phyloP scores from a whole-genome alignment of 2,113 vertebrate genomes.

The Proteles cristata region DNA sequence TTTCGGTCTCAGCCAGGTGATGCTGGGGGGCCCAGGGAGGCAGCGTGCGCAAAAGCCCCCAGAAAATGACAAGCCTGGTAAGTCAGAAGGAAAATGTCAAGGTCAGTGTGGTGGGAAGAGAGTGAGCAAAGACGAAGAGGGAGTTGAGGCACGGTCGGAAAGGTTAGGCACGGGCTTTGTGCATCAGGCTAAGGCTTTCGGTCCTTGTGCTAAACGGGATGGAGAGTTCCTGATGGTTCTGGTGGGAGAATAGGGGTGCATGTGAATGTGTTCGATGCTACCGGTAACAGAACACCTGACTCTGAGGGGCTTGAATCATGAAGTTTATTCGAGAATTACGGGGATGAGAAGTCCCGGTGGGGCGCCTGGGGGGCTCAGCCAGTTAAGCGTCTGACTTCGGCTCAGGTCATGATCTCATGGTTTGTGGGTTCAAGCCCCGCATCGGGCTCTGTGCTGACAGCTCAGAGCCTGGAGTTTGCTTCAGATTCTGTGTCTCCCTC shows the following conservation, averaged over 20 bases:
- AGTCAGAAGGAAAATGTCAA: neutral
- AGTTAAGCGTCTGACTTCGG: rapidly evolving
- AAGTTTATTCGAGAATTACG: neutral
- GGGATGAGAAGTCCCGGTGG: neutral
- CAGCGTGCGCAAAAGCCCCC: neutral
- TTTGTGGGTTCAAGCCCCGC: neutral
- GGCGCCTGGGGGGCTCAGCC: neutral
- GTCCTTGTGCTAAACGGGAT: neutral
- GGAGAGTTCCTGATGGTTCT: neutral
- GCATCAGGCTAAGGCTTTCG: neutral
- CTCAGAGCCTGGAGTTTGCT: no score
- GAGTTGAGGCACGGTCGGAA: neutral
- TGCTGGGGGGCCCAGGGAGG: neutral
- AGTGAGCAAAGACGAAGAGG: neutral
- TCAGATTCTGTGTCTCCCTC: no score
- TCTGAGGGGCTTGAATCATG: neutral
- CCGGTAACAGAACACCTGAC: neutral
- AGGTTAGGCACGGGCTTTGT: neutral
- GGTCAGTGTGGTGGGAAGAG: neutral
- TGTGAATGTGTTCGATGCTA: neutral
- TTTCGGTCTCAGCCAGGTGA: neutral
- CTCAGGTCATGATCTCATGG: neutral
- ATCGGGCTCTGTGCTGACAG: neutral
- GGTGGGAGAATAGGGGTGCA: no score
- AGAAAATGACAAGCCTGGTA: neutral